Percentiles rank a stretch among this genome's conserved stretches.
These are phyloP conservation scores for Xenentodon cancila DNA, from an alignment of 2,797 vertebrate genomes.

Conservation along the genomic window DNA sequence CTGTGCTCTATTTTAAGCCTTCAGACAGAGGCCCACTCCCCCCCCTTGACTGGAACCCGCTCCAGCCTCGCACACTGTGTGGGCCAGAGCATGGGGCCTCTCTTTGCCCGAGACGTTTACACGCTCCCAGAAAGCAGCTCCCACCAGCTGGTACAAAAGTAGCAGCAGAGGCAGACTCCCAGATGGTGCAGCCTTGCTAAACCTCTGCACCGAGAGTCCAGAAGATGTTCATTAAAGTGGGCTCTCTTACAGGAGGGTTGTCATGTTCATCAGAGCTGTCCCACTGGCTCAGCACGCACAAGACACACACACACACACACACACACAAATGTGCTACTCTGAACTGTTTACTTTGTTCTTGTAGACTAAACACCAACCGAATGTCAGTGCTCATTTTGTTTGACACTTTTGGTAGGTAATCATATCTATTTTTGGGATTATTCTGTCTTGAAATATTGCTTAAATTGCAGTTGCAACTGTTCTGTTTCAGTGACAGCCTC, in stretches of 20 bases:
- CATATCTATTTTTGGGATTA: background rate
- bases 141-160: conserved; percentile 67
- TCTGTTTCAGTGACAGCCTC: conserved; percentile 11
- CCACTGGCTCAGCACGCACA: conserved; percentile 6
- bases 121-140: conserved; percentile 35
- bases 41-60: conserved; percentile 55
- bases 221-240: conserved; percentile 48
- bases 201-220: conserved; percentile 27
- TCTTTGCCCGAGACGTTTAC: conserved; percentile 38
- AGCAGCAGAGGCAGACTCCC: conserved; percentile 49
- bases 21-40: conserved; percentile 51
- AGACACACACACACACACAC: background rate
- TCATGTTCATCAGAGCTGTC: conserved; percentile 34
- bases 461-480: background rate
- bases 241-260: conserved; percentile 31
- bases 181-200: conserved; percentile 35
- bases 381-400: background rate
- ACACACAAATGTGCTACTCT: background rate
- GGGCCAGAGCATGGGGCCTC: conserved; percentile 52
- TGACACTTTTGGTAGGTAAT: background rate
- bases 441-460: background rate
- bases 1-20: conserved; percentile 74
- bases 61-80: conserved; percentile 50
- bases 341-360: background rate
- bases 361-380: background rate